Evolutionary conservation across 2,888 invertebrate genomes (phyloP), one percentile per base, ranked within the genome.

Genomic region (Emmelina monodactyla): DNA sequence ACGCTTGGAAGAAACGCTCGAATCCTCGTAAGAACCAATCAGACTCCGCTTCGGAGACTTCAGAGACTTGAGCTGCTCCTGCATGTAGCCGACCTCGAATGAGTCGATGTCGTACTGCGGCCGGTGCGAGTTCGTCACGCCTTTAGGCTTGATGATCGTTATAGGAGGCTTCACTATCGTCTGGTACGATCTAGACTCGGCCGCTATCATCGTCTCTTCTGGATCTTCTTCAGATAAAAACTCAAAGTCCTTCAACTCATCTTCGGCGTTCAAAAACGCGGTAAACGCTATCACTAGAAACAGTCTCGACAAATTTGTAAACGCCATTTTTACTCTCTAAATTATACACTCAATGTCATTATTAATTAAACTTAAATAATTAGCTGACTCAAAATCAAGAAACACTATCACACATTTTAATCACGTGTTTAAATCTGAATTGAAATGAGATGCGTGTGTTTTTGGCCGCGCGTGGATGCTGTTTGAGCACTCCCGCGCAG

Each of bases 51-150:
- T n/a, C n/a, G n/a, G n/a, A n/a, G n/a, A n/a, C n/a, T n/a, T n/a
- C 47, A 10, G 43, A 49, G 36, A 60, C 51, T 22, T 63, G 11
- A 58, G 41, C n/a, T 68, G 65, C 29, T 68, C 68, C 14, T 61
- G 48, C 22, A 50, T 32, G 19, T 46, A 29, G 12, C 50, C 49
- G 2, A 50, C 51, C 42, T 72, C 75, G n/a, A 64, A 49, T 0
- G 79, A 78, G 38, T 79, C 78, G 38, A 76, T 33, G 32, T 78
- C 69, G 40, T 76, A 80, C 38, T 80, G 79, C 0, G 78, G 79
- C 30, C 79, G 55, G 33, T 79, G 79, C 0, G 79, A 79, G 40
- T 80, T 80, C 0, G 70, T 78, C 16, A 76, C 62, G 9, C 76
- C 75, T 15, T 40, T 49, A 1, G 62, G 62, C 25, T 50, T 49